These are phyloP conservation scores for Drosophila incognita DNA, from an alignment of 2,888 invertebrate species.

Conservation along the genomic window DNA sequence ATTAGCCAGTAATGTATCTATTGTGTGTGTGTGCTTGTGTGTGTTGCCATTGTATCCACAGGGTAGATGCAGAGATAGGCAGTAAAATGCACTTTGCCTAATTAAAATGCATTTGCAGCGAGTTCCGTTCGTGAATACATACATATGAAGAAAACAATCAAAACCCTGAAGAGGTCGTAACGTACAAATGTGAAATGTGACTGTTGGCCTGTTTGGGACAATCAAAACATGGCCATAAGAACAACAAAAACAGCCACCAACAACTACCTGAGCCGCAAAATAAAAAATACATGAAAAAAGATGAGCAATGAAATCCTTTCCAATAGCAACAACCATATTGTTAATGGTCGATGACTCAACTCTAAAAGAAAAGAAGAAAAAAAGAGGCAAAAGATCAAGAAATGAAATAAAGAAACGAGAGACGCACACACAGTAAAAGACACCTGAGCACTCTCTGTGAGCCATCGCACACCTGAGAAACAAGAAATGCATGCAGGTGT, in stretches of 20 bases:
- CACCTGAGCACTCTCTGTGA: constrained; percentile 62
- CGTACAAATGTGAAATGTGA: constrained; percentile 34
- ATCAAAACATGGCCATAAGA: constrained; percentile 58
- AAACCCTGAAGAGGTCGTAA: constrained; percentile 20
- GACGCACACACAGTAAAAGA: constrained; percentile 39
- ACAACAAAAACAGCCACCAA: constrained; percentile 34
- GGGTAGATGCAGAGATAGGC: constrained; percentile 2
- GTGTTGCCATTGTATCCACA: not conserved
- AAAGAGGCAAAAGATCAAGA: constrained; percentile 64
- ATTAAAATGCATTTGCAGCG: constrained; percentile 67
- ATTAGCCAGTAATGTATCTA: constrained; percentile 10
- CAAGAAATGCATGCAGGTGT: constrained; percentile 82
- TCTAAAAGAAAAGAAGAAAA: constrained; percentile 23
- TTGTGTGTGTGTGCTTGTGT: not conserved
- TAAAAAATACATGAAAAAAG: constrained; percentile 14
- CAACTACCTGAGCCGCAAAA: constrained; percentile 50
- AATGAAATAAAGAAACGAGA: constrained; percentile 75
- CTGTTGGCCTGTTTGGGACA: constrained; percentile 40
- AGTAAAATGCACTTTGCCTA: constrained; percentile 63
- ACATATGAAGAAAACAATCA: not conserved
- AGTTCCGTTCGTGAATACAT: constrained; percentile 12
- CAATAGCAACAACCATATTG: constrained; percentile 64
- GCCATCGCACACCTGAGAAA: constrained; percentile 77
- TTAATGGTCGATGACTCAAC: constrained; percentile 78
- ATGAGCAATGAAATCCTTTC: constrained; percentile 78